These are phyloP conservation scores for Coregonus sp. DNA, from an alignment of 2,797 vertebrate genomes.

Conservation along the genomic window DNA sequence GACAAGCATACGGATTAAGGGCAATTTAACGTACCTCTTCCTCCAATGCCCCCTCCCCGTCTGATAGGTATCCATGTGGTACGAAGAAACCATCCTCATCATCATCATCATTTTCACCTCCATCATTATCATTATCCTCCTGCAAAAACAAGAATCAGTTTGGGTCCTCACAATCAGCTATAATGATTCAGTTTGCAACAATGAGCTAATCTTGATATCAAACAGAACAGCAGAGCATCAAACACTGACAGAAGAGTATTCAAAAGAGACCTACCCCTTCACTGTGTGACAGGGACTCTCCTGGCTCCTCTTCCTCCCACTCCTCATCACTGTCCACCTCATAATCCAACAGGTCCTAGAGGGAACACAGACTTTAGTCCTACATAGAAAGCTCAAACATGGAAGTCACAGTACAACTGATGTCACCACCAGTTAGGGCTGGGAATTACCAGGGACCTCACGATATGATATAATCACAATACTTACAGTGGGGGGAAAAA, in stretches of 20 bases:
- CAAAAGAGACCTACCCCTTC: conserved; percentile 85
- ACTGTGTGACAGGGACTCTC: conserved; percentile 96
- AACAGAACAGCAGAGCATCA: neutral
- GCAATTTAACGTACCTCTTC: conserved; percentile 64
- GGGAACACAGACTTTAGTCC: conserved; percentile 9
- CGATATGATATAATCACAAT: too few species aligned
- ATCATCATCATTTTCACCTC: conserved; percentile 89
- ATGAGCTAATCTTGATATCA: neutral
- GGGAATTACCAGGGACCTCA: too few species aligned
- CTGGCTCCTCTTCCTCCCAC: conserved; percentile 98
- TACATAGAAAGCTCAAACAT: neutral
- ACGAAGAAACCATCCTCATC: conserved; percentile 97
- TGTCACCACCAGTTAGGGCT: neutral
- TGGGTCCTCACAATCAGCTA: neutral
- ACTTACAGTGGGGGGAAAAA: too few species aligned
- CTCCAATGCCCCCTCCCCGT: conserved; percentile 89
- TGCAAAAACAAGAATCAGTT: conserved; percentile 50
- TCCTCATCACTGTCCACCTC: conserved; percentile 98
- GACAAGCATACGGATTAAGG: neutral
- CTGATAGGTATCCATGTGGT: conserved; percentile 96
- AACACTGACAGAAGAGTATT: neutral
- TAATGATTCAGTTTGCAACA: neutral
- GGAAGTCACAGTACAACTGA: neutral
- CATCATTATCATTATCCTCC: conserved; percentile 94
- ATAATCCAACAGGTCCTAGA: conserved; percentile 88